Base-by-base conservation (phyloP, 2,888 invertebrate species). In the Aelia acuminata region DNA sequence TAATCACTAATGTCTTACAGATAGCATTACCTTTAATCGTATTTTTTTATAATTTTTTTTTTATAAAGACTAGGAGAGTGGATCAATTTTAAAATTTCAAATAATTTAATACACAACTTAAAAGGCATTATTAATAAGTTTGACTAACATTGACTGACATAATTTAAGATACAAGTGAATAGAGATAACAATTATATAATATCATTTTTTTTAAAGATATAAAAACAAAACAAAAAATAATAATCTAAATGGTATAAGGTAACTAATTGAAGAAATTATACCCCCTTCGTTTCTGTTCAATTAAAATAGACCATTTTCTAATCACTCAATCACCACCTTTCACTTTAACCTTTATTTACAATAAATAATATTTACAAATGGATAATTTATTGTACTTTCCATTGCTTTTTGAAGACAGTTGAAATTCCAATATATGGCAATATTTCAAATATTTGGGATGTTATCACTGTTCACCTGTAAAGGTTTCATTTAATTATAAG, bases 401-500 rank as follows among this genome's bases (percentile, higher is more conserved):
- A 80, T 80, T 80, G 80, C 80, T 80, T 80, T 80, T 70, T 35
- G 63, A 80, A 80, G 80, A 47, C 43, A 80, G 80, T 80, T 80
- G 39, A 80, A 70, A 70, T 70, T 80, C 80, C n/a, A 80, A 39
- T n/a, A n/a, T 43, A 80, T n/a, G 18, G n/a, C 13, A 80, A 80
- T 80, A 35, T 43, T 39, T 39, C 43, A 18, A 43, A 80, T 80
- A n/a, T 43, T 80, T 80, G 10, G 43, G 80, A 39, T 80, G 80
- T 80, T 80, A 80, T 80, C 80, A 80, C 80, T 80, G 80, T 80
- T 80, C 80, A 80, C 43, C 80, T 80, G 43, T 80, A 39, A 80
- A 80, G 43, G 43, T 47, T 43, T 22, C n/a, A 43, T 70, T 35
- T 70, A 5, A 18, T 63, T 15, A 80, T 43, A 80, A n/a, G 13